phyloP scores from a whole-genome alignment of 2,888 invertebrate species.

The Microctonus hyperodae region DNA sequence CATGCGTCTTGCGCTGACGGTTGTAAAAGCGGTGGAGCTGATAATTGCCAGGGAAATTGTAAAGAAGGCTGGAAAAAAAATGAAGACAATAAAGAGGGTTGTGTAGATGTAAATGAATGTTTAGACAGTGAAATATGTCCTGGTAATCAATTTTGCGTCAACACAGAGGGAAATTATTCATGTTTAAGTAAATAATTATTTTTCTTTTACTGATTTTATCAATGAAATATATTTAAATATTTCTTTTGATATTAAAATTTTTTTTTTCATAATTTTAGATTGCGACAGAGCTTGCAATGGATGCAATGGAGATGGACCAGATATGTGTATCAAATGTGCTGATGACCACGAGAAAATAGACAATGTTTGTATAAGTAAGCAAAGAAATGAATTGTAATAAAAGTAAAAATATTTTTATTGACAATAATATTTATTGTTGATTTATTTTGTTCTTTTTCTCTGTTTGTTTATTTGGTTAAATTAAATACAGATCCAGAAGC shows the following conservation, averaged over 20 bases:
- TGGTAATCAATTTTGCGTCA: conserved; percentile 83
- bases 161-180: conserved; percentile 82
- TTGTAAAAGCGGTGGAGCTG: conserved; percentile 78
- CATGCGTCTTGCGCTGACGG: conserved; percentile 80
- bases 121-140: conserved; percentile 67
- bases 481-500: conserved; percentile 39
- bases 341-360: conserved; percentile 75
- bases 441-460: conserved; percentile 13
- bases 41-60: conserved; percentile 71
- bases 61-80: conserved; percentile 76
- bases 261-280: conserved; percentile 55
- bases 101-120: conserved; percentile 88
- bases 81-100: conserved; percentile 73
- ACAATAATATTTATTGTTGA: neutral
- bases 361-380: conserved; percentile 78
- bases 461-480: too few species aligned
- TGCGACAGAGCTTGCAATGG: conserved; percentile 87
- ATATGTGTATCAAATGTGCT: conserved; percentile 86
- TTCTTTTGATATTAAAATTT: conserved; percentile 4
- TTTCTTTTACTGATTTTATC: conserved; percentile 15
- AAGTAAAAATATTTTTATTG: conserved; percentile 4
- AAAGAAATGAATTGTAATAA: conserved; percentile 32
- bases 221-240: conserved; percentile 4
- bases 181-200: conserved; percentile 68
- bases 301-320: conserved; percentile 90